phyloP scores from a whole-genome alignment of 2,888 invertebrate species.

The Phasia obesa region DNA sequence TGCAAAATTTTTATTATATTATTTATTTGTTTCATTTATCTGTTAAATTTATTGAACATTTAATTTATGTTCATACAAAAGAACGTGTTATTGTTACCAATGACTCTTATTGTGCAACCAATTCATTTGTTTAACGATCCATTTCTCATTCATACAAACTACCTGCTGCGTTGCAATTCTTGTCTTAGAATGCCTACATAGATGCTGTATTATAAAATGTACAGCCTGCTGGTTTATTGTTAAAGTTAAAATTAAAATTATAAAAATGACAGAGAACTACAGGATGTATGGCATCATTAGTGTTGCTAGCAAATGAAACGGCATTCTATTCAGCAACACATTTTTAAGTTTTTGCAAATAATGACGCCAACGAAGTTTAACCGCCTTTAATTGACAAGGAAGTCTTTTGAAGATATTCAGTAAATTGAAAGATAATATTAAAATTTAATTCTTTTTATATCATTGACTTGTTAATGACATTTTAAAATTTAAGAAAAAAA shows the following conservation, averaged over 20 bases:
- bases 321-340: background rate
- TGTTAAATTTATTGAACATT: slow-evolving; percentile 53
- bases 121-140: slow-evolving; percentile 34
- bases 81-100: slow-evolving; percentile 53
- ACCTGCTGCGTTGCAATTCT: slow-evolving; percentile 48
- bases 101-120: slow-evolving; percentile 42
- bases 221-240: slow-evolving; percentile 61
- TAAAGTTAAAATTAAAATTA: slow-evolving; percentile 61
- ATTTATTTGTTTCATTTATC: no score
- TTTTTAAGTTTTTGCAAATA: slow-evolving; percentile 13
- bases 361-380: slow-evolving; percentile 31
- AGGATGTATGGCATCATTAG: slow-evolving; percentile 43
- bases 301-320: slow-evolving; percentile 3
- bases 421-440: slow-evolving; percentile 10
- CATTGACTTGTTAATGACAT: background rate
- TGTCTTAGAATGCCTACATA: slow-evolving; percentile 4
- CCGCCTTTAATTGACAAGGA: slow-evolving; percentile 2
- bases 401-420: slow-evolving; percentile 6
- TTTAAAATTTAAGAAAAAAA: no score
- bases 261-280: slow-evolving; percentile 47
- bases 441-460: background rate
- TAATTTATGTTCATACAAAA: no score
- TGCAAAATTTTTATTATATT: no score
- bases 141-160: slow-evolving; percentile 26
- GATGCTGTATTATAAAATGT: slow-evolving; percentile 6